These are phyloP conservation scores for Rhyacophila evoluta DNA, from an alignment of 2,888 invertebrate genomes.

Conservation along the genomic window DNA sequence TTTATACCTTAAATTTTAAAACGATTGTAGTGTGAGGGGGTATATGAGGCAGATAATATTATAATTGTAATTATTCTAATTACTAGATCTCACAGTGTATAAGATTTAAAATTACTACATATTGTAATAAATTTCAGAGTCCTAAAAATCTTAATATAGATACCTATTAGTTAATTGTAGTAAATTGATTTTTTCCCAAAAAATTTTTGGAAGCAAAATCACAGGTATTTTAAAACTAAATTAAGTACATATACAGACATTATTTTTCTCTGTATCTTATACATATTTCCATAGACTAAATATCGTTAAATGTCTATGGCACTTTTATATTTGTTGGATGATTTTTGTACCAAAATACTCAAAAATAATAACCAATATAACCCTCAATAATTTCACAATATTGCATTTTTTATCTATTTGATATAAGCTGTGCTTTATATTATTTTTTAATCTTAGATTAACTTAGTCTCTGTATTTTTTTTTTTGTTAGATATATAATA, in stretches of 20 bases:
- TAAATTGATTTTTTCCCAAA: background rate
- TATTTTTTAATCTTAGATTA: too few relatives aligned
- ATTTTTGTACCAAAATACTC: too few relatives aligned
- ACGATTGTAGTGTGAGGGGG: background rate
- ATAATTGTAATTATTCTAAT: slow-evolving; percentile 43
- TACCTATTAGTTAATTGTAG: background rate
- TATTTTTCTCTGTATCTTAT: background rate
- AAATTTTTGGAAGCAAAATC: background rate
- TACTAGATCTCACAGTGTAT: slow-evolving; percentile 1
- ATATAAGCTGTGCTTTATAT: too few relatives aligned
- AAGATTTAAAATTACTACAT: slow-evolving; percentile 19
- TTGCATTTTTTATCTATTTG: too few relatives aligned
- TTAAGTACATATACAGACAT: too few relatives aligned
- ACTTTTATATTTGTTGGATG: too few relatives aligned
- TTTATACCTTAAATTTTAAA: background rate
- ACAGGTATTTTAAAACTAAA: background rate
- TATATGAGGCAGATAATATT: background rate
- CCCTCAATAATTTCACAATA: too few relatives aligned
- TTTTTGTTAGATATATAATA: background rate
- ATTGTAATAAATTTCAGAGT: slow-evolving; percentile 20
- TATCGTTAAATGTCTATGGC: too few relatives aligned
- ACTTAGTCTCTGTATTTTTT: too few relatives aligned
- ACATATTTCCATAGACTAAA: too few relatives aligned
- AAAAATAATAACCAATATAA: too few relatives aligned
- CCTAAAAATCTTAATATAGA: background rate